Evolutionary conservation across 2,113 vertebrate species (phyloP).

Genomic region (Elephas maximus): DNA sequence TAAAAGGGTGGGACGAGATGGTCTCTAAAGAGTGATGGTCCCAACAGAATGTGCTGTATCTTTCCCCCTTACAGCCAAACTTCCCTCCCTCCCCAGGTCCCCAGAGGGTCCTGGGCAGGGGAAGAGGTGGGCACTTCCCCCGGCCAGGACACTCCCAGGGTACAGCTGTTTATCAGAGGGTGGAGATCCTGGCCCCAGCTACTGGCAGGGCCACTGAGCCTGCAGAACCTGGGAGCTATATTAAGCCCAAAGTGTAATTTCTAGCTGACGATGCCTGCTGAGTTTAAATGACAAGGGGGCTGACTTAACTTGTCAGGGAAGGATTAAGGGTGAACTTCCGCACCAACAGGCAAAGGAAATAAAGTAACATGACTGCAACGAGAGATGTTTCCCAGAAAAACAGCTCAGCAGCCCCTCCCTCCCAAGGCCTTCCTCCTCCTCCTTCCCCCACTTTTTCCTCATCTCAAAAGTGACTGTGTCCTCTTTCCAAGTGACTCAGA

Average conservation of each 20-base stretch:
- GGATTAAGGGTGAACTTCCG: constrained; percentile 76
- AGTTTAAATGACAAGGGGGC: constrained; percentile 77
- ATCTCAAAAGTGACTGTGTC: not conserved
- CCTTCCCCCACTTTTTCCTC: not conserved
- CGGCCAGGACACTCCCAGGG: not conserved
- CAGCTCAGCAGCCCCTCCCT: not conserved
- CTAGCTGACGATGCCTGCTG: constrained; percentile 46
- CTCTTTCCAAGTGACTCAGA: not conserved
- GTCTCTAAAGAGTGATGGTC: not conserved
- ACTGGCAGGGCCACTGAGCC: not conserved
- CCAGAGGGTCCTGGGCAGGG: not conserved
- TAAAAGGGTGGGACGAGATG: not conserved
- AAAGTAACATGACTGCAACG: constrained; percentile 36
- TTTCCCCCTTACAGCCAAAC: not conserved
- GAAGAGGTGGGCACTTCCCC: rapidly evolving
- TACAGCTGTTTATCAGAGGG: not conserved
- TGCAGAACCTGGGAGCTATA: not conserved
- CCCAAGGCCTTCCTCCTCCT: not conserved
- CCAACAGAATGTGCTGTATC: not conserved
- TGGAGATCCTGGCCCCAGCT: not conserved
- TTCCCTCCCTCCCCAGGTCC: not conserved
- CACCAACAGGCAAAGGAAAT: not conserved
- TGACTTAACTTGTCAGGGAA: constrained; percentile 72
- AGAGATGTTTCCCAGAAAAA: not conserved
- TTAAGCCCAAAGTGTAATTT: constrained; percentile 69